Percentiles rank a stretch among this genome's conserved stretches.
Conservation (phyloP, 1,140 invertebrate genomes). For the Drosophila sproati region DNA sequence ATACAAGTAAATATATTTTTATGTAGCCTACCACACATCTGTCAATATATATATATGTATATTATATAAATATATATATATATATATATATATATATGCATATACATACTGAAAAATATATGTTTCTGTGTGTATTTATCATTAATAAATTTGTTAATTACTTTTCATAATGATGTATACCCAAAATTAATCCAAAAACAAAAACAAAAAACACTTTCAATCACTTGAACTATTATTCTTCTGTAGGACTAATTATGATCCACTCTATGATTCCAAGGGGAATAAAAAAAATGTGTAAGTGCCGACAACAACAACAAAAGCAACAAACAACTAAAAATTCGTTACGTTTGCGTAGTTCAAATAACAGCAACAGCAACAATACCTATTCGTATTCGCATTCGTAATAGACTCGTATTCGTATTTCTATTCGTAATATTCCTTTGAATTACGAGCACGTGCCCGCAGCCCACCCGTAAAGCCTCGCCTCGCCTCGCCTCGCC, state of each 20-base stretch:
- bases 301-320: slow-evolving; percentile 48
- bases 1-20: not conserved
- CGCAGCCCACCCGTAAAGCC: not conserved
- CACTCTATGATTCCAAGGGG: slow-evolving; percentile 84
- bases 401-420: not conserved
- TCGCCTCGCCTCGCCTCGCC: too few relatives aligned
- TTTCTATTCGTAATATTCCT: slow-evolving; percentile 11
- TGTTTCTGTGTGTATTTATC: slow-evolving; percentile 7
- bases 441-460: slow-evolving; percentile 24
- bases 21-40: not conserved
- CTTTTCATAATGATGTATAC: slow-evolving; percentile 19
- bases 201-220: slow-evolving; percentile 34
- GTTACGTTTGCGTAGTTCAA: slow-evolving; percentile 42
- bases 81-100: too few relatives aligned
- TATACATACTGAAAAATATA: not conserved
- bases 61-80: not conserved
- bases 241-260: slow-evolving; percentile 81
- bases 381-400: slow-evolving; percentile 13
- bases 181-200: not conserved
- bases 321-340: slow-evolving; percentile 35
- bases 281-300: slow-evolving; percentile 83
- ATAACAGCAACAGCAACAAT: slow-evolving; percentile 38
- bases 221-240: slow-evolving; percentile 40
- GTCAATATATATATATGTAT: not conserved
- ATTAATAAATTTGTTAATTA: not conserved